phyloP scores from a whole-genome alignment of 2,113 vertebrate genomes.

The Halichoerus grypus region DNA sequence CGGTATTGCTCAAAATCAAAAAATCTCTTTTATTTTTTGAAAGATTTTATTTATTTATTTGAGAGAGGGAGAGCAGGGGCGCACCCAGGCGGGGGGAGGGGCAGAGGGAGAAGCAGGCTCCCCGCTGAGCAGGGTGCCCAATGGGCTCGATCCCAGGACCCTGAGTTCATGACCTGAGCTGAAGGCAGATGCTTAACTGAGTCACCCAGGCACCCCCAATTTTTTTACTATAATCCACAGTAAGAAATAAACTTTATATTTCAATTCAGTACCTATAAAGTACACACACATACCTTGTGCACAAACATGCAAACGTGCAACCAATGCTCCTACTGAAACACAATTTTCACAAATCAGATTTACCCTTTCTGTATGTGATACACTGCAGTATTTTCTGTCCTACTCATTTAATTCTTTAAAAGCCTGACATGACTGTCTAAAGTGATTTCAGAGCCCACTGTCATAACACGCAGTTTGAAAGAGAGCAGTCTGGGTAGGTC shows the following conservation, averaged over 20 bases:
- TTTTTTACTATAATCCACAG: background rate
- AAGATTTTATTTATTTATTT: background rate
- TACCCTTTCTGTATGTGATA: background rate
- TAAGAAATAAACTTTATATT: slow-evolving; percentile 29
- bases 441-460: background rate
- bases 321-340: background rate
- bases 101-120: background rate
- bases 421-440: background rate
- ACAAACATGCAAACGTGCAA: background rate
- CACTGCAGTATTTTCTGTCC: background rate
- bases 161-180: background rate
- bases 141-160: background rate
- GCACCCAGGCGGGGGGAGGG: background rate
- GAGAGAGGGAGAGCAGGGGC: background rate
- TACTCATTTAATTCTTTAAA: slow-evolving; percentile 23
- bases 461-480: background rate
- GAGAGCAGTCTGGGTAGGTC: background rate
- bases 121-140: background rate
- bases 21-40: background rate
- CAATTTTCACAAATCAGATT: background rate
- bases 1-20: slow-evolving; percentile 22
- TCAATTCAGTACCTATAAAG: background rate
- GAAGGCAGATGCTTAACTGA: background rate
- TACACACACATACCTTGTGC: background rate
- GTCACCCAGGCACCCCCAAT: background rate